Base-by-base conservation (phyloP, 1,140 invertebrate species). In the Nephila pilipes region DNA sequence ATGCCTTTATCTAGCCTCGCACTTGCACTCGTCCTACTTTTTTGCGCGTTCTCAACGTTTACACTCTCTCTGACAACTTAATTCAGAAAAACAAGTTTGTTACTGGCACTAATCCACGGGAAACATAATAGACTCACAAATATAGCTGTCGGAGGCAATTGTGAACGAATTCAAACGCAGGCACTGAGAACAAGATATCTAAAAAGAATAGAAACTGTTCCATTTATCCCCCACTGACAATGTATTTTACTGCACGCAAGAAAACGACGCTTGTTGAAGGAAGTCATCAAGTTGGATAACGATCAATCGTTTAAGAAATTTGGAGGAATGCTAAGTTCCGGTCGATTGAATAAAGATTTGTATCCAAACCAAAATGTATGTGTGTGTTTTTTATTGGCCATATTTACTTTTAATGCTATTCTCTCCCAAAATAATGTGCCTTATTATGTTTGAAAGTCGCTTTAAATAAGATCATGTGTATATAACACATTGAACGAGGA, bases 41-140 rank as follows among this genome's bases (percentile, higher is more conserved):
- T 36, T 6, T 46, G 25, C 69, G 29, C 69, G 69, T 18, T 75
- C 69, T 75, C 69, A 36, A 36, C 69, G 6, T 75, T 75, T 75
- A 75, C 69, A 32, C 69, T 36, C 14, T 32, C 32, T 75, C 25
- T 75, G 69, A 75, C 69, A 75, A 32, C 69, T 75, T 32, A 75
- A 75, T 75, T 18, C 69, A 36, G 32, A 69, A 25, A 32, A 75
- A 75, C 69, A 75, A 60, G 65, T 75, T 75, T 29, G 69, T 20
- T 75, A 32, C 69, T 75, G 69, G 69, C 69, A 75, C 32, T 75
- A 75, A 75, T 75, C 69, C 69, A 75, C 69, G 32, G 18, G 69
- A 75, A 46, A 75, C 69, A 75, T 75, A 75, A 75, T 75, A 75
- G 69, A 75, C 69, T 75, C 69, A 75, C 69, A 75, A 75, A 75